Percentiles rank a stretch among this genome's conserved stretches.
Evolutionary conservation across 2,113 vertebrate genomes (phyloP).

Genomic region (Dascyllus trimaculatus): DNA sequence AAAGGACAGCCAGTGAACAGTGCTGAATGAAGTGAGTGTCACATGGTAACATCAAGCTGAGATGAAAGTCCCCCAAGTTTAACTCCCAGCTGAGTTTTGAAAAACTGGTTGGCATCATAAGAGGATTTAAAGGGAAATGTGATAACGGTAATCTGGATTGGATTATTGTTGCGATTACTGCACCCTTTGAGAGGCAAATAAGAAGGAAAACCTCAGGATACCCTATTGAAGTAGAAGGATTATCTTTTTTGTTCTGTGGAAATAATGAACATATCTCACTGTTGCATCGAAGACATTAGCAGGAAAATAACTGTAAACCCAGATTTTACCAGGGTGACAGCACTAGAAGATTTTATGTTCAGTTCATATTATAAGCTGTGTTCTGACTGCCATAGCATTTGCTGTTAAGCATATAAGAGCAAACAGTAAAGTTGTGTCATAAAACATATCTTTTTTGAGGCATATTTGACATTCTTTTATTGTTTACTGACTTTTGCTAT

Average conservation of each 20-base stretch:
- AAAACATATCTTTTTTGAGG: no score
- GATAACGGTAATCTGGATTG: conserved; percentile 64
- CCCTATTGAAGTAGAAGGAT: conserved; percentile 25
- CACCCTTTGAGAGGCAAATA: conserved; percentile 44
- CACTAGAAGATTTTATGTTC: not conserved
- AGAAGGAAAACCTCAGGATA: conserved; percentile 29
- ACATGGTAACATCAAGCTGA: conserved; percentile 42
- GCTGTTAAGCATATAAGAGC: no score
- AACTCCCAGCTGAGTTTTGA: conserved; percentile 50
- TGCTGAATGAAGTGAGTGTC: conserved; percentile 13
- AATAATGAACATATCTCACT: conserved; percentile 2
- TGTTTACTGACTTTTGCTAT: no score
- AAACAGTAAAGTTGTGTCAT: no score
- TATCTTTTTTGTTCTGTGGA: conserved; percentile 9
- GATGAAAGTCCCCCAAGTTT: conserved; percentile 52
- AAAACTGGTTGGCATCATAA: conserved; percentile 48
- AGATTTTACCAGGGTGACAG: no score
- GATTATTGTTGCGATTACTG: conserved; percentile 63
- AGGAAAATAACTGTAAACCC: not conserved
- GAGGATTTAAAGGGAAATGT: conserved; percentile 61
- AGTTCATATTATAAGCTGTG: not conserved
- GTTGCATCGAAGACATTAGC: not conserved
- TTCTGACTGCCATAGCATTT: not conserved
- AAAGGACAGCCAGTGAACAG: conserved; percentile 36
- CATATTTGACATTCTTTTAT: no score